Evolutionary conservation across 2,888 invertebrate genomes (phyloP), one percentile per base, ranked within the genome.

Genomic region (Biston betularia): DNA sequence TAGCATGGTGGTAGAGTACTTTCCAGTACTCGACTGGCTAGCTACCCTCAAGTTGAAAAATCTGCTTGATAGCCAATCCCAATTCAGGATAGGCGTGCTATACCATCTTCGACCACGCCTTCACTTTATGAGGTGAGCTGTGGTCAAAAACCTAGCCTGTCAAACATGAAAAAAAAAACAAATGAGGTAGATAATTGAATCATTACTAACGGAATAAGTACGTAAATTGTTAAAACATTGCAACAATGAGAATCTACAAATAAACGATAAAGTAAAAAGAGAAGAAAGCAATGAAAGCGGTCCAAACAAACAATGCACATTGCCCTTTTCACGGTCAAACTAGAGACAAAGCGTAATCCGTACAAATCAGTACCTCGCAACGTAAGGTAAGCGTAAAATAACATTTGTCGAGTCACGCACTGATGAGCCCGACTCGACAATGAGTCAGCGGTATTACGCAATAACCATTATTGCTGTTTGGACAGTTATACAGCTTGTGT

Each of bases 401-500:
- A 79, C 80, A 81, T 81, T 85, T 83, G 86, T 79, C 79, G 78
- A 84, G 89, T 87, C 87, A 87, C 84, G 89, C 83, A 81, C 84
- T 84, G 88, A 81, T 86, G 86, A 80, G 78, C 74, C 63, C 63
- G 71, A 74, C 73, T 72, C 75, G 72, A 70, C 76, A 71, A 72
- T 84, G 87, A 85, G 75, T 84, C 84, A 83, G 82, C 84, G 69
- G 54, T 75, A 79, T 89, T 90, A 86, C 87, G 86, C 86, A 90
- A 90, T 80, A 76, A 48, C 55, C 49, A 66, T 57, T 58, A 62
- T 61, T 53, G 24, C 55, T 55, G 54, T 60, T 56, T 63, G 38
- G 46, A 55, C 65, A 60, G 63, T 63, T 55, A 46, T 40, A 11
- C 15, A 54, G 45, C 48, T 58, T 45, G 54, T 74, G 72, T 71